Evolutionary conservation across 2,888 invertebrate genomes (phyloP).

Genomic region (Synergus japonicus): DNA sequence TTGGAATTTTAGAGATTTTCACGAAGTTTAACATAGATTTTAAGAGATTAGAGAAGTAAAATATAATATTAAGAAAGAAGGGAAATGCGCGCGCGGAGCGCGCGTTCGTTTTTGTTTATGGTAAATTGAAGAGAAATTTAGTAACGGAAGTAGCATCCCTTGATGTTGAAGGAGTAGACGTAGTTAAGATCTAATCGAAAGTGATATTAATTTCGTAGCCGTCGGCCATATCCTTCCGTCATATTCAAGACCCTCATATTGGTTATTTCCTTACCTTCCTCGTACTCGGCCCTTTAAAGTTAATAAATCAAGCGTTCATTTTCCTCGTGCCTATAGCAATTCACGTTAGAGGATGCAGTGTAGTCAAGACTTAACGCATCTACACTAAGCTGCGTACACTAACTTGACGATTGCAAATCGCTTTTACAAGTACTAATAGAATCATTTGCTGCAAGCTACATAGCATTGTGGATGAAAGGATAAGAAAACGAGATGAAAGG

Average conservation of each 20-base stretch:
- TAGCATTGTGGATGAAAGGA: background rate
- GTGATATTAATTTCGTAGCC: conserved; percentile 48
- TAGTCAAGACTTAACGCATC: too few relatives aligned
- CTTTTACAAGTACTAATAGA: conserved; percentile 1
- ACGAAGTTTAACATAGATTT: too few relatives aligned
- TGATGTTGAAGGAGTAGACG: background rate
- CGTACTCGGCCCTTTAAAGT: background rate
- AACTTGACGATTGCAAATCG: conserved; percentile 4
- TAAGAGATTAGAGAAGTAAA: too few relatives aligned
- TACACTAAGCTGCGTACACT: background rate
- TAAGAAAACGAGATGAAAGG: background rate
- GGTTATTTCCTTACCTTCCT: background rate
- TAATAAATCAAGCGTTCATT: background rate
- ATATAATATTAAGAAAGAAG: too few relatives aligned
- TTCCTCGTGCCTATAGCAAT: conserved; percentile 1
- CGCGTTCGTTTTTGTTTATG: too few relatives aligned
- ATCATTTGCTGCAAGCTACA: background rate
- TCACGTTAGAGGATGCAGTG: background rate
- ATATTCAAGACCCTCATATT: background rate
- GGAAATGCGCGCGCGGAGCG: too few relatives aligned
- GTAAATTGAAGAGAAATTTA: background rate
- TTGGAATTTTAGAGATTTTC: too few relatives aligned
- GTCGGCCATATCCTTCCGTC: conserved; percentile 2
- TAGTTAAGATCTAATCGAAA: conserved; percentile 46
- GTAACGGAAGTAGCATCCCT: background rate